Percentiles rank a stretch among this genome's conserved stretches.
These are phyloP conservation scores for Spodoptera litura DNA, from an alignment of 1,140 invertebrate species.

Conservation along the genomic window DNA sequence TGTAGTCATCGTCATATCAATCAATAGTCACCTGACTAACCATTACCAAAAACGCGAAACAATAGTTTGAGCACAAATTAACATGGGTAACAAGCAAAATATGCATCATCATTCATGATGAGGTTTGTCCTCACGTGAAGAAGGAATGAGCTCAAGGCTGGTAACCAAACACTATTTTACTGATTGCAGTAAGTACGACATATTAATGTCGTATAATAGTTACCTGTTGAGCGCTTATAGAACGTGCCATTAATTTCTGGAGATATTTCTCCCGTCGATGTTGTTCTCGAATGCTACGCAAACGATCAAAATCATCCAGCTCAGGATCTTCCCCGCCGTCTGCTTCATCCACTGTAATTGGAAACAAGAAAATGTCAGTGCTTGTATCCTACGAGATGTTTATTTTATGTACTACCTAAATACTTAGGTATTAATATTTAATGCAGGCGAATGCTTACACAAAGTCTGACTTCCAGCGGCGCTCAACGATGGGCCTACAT, in stretches of 20 bases:
- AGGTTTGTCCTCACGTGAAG: too few species aligned
- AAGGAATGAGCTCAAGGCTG: too few species aligned
- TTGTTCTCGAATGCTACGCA: constrained; percentile 77
- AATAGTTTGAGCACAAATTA: too few species aligned
- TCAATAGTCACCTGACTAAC: too few species aligned
- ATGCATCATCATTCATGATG: too few species aligned
- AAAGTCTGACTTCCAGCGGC: constrained; percentile 82
- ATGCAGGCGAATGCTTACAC: constrained; percentile 56
- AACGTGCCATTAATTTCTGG: constrained; percentile 82
- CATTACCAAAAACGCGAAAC: too few species aligned
- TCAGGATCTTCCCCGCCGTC: constrained; percentile 66
- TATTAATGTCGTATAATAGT: not conserved
- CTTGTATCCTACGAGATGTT: too few species aligned
- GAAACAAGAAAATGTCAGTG: not conserved
- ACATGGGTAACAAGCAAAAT: too few species aligned
- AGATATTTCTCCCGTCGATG: constrained; percentile 77
- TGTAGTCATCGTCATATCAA: too few species aligned
- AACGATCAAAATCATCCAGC: constrained; percentile 77
- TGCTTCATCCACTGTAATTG: constrained; percentile 76
- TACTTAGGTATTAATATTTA: not conserved
- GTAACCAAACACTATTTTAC: too few species aligned
- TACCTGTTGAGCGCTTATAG: constrained; percentile 84
- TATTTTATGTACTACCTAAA: too few species aligned
- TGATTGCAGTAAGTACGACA: too few species aligned
- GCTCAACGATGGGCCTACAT: constrained; percentile 83